Evolutionary conservation across 2,797 vertebrate genomes (phyloP).

Genomic region (Hyperoplus lanceolatus): DNA sequence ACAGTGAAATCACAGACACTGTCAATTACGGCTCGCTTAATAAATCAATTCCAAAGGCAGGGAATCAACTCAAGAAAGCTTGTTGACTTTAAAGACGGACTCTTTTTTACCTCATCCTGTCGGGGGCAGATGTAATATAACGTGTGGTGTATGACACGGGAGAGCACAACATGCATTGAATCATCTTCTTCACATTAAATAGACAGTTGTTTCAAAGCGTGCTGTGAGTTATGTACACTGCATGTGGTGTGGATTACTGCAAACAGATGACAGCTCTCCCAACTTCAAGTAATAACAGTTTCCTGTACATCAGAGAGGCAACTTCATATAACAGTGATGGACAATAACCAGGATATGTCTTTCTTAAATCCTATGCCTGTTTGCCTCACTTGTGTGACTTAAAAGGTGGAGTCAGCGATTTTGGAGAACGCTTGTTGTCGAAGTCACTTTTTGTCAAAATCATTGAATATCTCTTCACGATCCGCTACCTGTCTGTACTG

Average conservation of each 20-base stretch:
- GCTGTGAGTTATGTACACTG: neutral
- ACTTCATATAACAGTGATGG: slow-evolving; percentile 56
- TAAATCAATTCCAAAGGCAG: slow-evolving; percentile 57
- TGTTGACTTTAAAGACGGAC: slow-evolving; percentile 36
- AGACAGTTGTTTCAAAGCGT: slow-evolving; percentile 18
- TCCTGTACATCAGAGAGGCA: slow-evolving; percentile 41
- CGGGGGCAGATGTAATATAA: slow-evolving; percentile 22
- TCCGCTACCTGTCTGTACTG: no score
- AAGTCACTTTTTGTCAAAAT: no score
- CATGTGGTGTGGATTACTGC: slow-evolving; percentile 23
- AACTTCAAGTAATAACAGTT: slow-evolving; percentile 28
- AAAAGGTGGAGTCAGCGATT: no score
- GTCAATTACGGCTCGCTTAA: slow-evolving; percentile 60
- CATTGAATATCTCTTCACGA: no score
- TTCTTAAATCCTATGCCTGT: slow-evolving; percentile 53
- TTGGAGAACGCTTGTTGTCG: no score
- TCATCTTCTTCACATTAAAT: slow-evolving; percentile 23
- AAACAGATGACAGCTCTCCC: slow-evolving; percentile 31
- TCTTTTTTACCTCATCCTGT: slow-evolving; percentile 36
- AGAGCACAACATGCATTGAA: slow-evolving; percentile 22
- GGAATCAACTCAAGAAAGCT: slow-evolving; percentile 40
- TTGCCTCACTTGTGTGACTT: slow-evolving; percentile 44
- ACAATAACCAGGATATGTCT: slow-evolving; percentile 66
- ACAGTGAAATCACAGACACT: slow-evolving; percentile 58
- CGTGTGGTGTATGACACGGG: slow-evolving; percentile 30